Conservation (phyloP, 2,888 invertebrate species). For the Temnothorax rugatulus region DNA sequence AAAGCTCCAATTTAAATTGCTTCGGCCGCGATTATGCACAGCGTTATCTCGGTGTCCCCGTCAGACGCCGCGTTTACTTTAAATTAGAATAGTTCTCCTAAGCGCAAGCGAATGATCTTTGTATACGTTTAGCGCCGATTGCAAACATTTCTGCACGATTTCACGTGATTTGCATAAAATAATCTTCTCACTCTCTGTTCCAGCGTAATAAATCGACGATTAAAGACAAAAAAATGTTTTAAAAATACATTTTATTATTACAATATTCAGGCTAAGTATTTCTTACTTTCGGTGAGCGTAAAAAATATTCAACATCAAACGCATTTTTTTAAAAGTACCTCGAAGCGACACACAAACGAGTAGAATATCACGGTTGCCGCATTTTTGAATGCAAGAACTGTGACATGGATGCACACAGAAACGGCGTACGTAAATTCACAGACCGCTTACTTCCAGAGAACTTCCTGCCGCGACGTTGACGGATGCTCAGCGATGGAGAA, state of each 20-base stretch:
- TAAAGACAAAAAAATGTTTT: neutral
- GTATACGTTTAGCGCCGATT: neutral
- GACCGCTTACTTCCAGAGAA: conserved; percentile 54
- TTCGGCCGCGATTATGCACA: conserved; percentile 47
- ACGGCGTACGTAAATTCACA: conserved; percentile 44
- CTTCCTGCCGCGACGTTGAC: conserved; percentile 62
- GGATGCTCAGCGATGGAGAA: conserved; percentile 56
- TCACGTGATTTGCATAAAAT: neutral
- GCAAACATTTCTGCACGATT: neutral
- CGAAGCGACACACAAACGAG: conserved; percentile 15
- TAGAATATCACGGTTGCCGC: conserved; percentile 44
- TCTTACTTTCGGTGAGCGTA: neutral
- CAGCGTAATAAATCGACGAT: neutral
- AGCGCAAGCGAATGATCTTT: conserved; percentile 5
- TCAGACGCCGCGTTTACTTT: conserved; percentile 23
- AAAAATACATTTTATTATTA: neutral
- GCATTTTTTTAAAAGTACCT: neutral
- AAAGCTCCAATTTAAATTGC: conserved; percentile 66
- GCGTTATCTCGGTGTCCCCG: conserved; percentile 2
- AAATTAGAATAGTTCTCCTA: conserved; percentile 30
- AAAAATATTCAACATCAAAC: conserved; percentile 40
- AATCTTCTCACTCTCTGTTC: neutral
- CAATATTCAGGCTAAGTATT: neutral
- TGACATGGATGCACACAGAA: conserved; percentile 44
- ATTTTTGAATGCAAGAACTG: conserved; percentile 59